phyloP scores from a whole-genome alignment of 1,140 invertebrate species.

The Drosophila ironensis region DNA sequence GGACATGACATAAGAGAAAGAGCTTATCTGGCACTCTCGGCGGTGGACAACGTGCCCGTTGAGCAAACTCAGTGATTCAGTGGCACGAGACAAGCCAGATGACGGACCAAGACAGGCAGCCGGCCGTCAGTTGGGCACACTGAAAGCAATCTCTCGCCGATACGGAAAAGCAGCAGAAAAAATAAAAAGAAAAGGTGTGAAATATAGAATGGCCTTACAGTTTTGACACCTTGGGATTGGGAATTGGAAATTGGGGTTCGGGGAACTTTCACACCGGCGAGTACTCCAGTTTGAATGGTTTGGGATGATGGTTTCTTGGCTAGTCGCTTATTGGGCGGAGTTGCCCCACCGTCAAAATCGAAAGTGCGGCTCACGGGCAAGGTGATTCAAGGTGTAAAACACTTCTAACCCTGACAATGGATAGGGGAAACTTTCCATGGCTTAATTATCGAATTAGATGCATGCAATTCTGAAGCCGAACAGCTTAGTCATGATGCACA shows the following conservation, averaged over 20 bases:
- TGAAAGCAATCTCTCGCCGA: background rate
- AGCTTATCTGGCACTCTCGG: constrained; percentile 26
- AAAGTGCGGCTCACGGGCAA: constrained; percentile 29
- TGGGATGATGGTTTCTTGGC: constrained; percentile 8
- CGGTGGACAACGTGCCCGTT: constrained; percentile 24
- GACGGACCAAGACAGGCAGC: background rate
- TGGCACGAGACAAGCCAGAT: constrained; percentile 24
- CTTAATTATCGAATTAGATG: constrained; percentile 44
- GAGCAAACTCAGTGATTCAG: constrained; percentile 39
- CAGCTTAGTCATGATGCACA: constrained; percentile 12
- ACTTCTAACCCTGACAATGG: constrained; percentile 23
- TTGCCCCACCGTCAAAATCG: background rate
- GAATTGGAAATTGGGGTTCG: background rate
- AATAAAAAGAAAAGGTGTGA: constrained; percentile 61
- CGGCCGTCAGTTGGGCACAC: background rate
- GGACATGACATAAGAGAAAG: constrained; percentile 20
- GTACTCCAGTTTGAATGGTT: constrained; percentile 12
- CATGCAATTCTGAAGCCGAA: constrained; percentile 42
- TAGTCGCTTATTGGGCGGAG: too few relatives aligned
- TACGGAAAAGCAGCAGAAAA: constrained; percentile 16
- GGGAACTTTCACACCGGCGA: constrained; percentile 50
- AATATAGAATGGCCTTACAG: constrained; percentile 39
- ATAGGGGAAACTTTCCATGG: constrained; percentile 47
- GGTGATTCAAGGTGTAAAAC: background rate
- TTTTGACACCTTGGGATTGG: constrained; percentile 24